Conservation (phyloP, 2,797 vertebrate genomes). For the Manis pentadactyla region DNA sequence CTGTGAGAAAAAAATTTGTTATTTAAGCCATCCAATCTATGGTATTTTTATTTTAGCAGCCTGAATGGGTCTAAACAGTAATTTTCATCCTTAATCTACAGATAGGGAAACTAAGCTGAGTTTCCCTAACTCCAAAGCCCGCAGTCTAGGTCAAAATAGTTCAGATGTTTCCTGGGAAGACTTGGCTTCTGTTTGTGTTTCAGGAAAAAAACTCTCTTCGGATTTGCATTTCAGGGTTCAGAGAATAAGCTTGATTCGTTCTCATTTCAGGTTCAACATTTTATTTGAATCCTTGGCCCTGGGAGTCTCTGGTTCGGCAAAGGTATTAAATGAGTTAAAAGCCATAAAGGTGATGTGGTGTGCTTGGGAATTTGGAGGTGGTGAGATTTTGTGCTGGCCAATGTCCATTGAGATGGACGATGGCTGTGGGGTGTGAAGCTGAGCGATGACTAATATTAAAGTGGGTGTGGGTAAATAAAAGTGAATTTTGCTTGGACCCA, state of each 20-base stretch:
- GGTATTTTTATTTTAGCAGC: not conserved
- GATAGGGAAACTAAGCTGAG: not conserved
- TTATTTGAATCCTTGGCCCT: not conserved
- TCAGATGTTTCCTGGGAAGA: not conserved
- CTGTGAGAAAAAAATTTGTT: not conserved
- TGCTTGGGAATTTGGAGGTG: not conserved
- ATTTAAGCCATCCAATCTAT: not conserved
- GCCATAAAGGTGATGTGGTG: not conserved
- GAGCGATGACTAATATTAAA: not conserved
- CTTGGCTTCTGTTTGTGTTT: not conserved
- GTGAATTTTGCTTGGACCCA: not conserved
- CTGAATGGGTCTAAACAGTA: not conserved
- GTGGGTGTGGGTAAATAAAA: not conserved
- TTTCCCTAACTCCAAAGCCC: not conserved
- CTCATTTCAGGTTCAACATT: not conserved
- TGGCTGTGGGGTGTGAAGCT: not conserved
- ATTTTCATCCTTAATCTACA: not conserved
- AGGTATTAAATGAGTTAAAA: not conserved
- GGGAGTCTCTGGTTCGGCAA: not conserved
- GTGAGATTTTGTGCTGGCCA: not conserved
- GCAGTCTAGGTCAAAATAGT: not conserved
- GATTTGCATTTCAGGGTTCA: not conserved
- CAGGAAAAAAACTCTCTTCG: not conserved
- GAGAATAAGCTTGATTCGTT: slow-evolving; percentile 1
- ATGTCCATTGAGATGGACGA: not conserved